A percentile compares a stretch with the other conserved stretches of the same genome.
Evolutionary conservation across 2,888 invertebrate species (phyloP).

Genomic region (Chironomus riparius): DNA sequence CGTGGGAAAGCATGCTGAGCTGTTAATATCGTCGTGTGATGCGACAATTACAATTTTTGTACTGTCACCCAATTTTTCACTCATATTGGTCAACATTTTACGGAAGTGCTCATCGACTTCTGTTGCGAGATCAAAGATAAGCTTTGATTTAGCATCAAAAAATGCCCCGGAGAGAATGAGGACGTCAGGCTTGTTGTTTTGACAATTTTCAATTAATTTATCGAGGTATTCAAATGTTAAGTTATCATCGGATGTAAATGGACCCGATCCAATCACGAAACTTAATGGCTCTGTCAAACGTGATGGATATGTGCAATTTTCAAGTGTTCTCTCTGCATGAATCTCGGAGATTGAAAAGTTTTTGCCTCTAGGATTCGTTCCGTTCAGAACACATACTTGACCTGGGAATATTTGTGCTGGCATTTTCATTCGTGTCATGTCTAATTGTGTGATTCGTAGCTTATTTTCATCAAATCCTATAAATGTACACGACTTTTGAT

Average conservation of each 20-base stretch:
- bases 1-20: constrained; percentile 74
- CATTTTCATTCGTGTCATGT: constrained; percentile 43
- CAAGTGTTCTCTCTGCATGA: constrained; percentile 47
- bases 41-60: constrained; percentile 68
- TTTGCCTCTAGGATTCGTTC: constrained; percentile 61
- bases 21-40: constrained; percentile 67
- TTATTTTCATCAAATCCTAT: constrained; percentile 53
- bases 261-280: constrained; percentile 71
- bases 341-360: constrained; percentile 58
- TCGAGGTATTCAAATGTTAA: constrained; percentile 70
- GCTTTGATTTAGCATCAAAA: constrained; percentile 59
- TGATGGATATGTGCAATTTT: constrained; percentile 41
- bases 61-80: constrained; percentile 51
- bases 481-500: constrained; percentile 58
- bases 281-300: constrained; percentile 46
- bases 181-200: constrained; percentile 63
- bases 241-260: constrained; percentile 70
- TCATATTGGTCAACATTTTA: constrained; percentile 55
- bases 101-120: constrained; percentile 69
- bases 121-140: constrained; percentile 54
- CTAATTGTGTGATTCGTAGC: constrained; percentile 45
- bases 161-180: constrained; percentile 80
- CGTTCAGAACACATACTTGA: constrained; percentile 56
- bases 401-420: constrained; percentile 40
- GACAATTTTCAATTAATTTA: constrained; percentile 62